Conservation (phyloP, 2,888 invertebrate species). For the Archips crataeganus region DNA sequence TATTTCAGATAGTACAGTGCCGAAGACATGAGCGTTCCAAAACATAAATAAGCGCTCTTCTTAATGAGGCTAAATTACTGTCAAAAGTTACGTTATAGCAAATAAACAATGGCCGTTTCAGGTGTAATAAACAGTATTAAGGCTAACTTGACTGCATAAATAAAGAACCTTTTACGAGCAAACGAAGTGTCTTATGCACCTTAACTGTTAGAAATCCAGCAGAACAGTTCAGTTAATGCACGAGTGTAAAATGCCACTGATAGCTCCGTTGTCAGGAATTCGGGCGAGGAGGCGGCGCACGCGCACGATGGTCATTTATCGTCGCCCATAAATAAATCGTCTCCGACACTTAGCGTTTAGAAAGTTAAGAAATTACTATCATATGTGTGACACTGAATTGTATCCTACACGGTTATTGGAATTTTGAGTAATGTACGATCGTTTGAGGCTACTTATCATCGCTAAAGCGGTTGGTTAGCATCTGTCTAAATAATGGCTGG, state of each 20-base stretch:
- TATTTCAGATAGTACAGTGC: not conserved
- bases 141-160: not conserved
- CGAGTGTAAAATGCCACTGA: constrained; percentile 60
- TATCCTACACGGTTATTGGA: constrained; percentile 1
- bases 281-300: constrained; percentile 61
- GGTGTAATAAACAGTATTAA: too few species aligned
- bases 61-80: too few species aligned
- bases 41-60: too few species aligned
- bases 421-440: not conserved
- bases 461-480: constrained; percentile 57
- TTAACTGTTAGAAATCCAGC: not conserved
- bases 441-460: not conserved
- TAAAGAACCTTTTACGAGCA: not conserved
- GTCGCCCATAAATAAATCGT: constrained; percentile 58
- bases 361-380: constrained; percentile 32
- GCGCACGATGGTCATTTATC: constrained; percentile 60
- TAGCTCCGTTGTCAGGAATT: constrained; percentile 71
- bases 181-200: not conserved
- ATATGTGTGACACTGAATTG: constrained; percentile 29
- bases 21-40: too few species aligned
- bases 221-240: constrained; percentile 62
- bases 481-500: constrained; percentile 63
- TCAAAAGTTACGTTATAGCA: too few species aligned
- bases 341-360: constrained; percentile 48
- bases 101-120: too few species aligned